Evolutionary conservation across 2,113 vertebrate species (phyloP).

Genomic region (Gymnogyps californianus): DNA sequence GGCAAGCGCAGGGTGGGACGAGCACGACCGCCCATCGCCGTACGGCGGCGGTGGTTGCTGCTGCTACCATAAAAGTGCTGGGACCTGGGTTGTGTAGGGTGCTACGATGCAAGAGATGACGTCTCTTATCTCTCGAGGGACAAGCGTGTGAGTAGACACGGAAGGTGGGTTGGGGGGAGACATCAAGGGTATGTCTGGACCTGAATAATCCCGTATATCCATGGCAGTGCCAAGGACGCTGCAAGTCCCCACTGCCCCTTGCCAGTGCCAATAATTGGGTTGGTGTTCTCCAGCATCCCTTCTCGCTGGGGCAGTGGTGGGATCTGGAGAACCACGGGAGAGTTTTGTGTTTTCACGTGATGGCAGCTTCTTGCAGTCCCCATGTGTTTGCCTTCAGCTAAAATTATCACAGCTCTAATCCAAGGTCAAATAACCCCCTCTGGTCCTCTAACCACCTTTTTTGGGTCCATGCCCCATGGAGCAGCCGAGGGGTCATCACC

Average conservation of each 20-base stretch:
- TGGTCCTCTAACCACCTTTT: background rate
- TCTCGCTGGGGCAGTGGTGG: fast-evolving
- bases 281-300: background rate
- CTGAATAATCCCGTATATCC: background rate
- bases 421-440: background rate
- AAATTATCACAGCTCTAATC: background rate
- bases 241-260: background rate
- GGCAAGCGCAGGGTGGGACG: fast-evolving
- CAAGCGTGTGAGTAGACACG: fast-evolving
- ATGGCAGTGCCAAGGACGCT: background rate
- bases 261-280: background rate
- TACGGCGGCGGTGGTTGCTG: background rate
- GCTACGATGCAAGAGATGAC: background rate
- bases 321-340: background rate
- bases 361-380: background rate
- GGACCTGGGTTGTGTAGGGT: background rate
- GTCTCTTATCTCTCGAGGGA: background rate
- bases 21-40: fast-evolving
- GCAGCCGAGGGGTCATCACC: background rate
- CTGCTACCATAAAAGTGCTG: background rate
- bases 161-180: background rate
- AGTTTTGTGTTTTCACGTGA: background rate
- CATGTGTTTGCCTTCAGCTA: background rate
- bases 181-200: background rate
- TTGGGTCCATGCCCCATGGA: background rate